Percentiles rank a stretch among this genome's conserved stretches.
Conservation (phyloP, 2,113 vertebrate species). For the Perca fluviatilis region DNA sequence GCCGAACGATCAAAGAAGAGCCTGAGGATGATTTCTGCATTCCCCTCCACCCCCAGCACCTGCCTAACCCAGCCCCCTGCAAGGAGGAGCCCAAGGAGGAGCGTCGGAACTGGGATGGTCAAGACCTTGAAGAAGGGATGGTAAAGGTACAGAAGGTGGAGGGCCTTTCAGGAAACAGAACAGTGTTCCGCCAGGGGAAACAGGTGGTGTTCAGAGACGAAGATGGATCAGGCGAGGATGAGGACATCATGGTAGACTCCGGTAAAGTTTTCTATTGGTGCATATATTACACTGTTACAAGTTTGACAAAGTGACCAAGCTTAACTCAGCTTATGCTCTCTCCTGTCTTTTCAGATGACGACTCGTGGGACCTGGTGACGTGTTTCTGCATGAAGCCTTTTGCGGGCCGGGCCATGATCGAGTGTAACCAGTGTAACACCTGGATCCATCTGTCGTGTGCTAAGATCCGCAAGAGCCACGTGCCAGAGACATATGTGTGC, state of each 20-base stretch:
- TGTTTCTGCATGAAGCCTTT: constrained; percentile 99
- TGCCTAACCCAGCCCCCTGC: constrained; percentile 55
- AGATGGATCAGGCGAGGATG: constrained; percentile 93
- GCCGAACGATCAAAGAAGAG: constrained; percentile 88
- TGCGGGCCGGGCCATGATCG: constrained; percentile 96
- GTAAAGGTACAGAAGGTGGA: constrained; percentile 79
- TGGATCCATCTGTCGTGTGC: constrained; percentile 99
- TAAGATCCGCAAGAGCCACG: constrained; percentile 97
- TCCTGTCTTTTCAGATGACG: constrained; percentile 88
- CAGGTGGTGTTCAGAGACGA: constrained; percentile 98
- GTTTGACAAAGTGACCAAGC: not conserved
- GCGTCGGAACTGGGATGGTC: constrained; percentile 64
- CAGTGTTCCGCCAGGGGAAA: constrained; percentile 96
- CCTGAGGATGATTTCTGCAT: constrained; percentile 86
- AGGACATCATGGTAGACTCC: constrained; percentile 99
- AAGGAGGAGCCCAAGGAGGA: constrained; percentile 79
- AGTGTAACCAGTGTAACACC: constrained; percentile 96
- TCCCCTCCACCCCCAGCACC: constrained; percentile 63
- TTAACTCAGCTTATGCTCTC: not conserved
- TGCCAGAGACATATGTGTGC: constrained; percentile 96
- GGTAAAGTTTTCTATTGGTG: constrained; percentile 78
- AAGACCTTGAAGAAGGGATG: constrained; percentile 76
- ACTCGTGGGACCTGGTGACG: constrained; percentile 98
- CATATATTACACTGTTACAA: not conserved
- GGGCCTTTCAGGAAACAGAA: constrained; percentile 88